Percentiles rank a stretch among this genome's conserved stretches.
phyloP scores from a whole-genome alignment of 2,113 vertebrate species.

The Oncorhynchus clarkii region DNA sequence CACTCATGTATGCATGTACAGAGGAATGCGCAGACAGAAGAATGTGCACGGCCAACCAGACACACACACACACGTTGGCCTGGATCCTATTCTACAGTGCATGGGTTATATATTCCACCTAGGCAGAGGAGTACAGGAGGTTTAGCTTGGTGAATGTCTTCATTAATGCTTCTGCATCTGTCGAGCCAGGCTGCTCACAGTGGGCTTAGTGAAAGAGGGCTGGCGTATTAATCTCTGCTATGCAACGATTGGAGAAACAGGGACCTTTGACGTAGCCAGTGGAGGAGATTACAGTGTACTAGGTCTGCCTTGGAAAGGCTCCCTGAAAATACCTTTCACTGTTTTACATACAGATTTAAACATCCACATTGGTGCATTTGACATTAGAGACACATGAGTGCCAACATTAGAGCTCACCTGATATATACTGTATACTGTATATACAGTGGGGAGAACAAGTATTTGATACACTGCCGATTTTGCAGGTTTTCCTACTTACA shows the following conservation, averaged over 20 bases:
- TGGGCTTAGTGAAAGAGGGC: conserved; percentile 35
- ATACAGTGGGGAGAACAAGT: too few relatives aligned
- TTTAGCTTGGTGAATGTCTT: conserved; percentile 40
- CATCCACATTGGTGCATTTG: background rate
- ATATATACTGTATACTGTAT: background rate
- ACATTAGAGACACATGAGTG: background rate
- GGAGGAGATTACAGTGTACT: background rate
- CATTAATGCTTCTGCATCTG: conserved; percentile 40
- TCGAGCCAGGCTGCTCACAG: conserved; percentile 43
- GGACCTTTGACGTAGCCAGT: conserved; percentile 24
- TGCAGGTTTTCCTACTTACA: too few relatives aligned
- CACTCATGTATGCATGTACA: background rate
- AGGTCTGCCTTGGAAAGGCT: background rate
- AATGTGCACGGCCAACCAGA: too few relatives aligned
- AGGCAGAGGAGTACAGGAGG: conserved; percentile 24
- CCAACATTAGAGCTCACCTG: background rate
- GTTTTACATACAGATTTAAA: background rate
- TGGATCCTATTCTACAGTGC: background rate
- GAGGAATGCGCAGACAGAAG: too few relatives aligned
- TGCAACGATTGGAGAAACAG: conserved; percentile 29
- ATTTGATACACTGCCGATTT: too few relatives aligned
- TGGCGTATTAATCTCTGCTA: conserved; percentile 35
- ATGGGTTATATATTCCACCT: background rate
- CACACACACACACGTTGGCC: too few relatives aligned
- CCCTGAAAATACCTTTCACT: background rate